These are phyloP conservation scores for Polydrusus cervinus DNA, from an alignment of 2,888 invertebrate genomes.

Conservation along the genomic window DNA sequence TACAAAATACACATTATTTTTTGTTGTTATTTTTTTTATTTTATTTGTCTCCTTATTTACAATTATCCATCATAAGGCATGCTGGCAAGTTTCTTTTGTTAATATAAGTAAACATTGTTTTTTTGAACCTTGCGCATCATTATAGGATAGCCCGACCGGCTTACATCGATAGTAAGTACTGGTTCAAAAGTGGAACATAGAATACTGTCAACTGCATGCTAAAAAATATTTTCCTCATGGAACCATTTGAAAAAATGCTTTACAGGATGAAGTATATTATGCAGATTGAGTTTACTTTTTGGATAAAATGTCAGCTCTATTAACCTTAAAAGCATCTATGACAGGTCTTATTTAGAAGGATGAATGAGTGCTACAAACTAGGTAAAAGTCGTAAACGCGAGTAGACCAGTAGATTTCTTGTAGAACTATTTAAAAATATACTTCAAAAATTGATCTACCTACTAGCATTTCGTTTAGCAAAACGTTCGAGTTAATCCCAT, in stretches of 20 bases:
- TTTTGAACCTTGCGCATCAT: slow-evolving; percentile 84
- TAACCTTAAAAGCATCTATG: too few species aligned
- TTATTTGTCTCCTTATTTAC: slow-evolving; percentile 47
- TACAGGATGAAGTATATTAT: background rate
- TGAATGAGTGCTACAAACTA: too few species aligned
- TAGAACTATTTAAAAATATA: too few species aligned
- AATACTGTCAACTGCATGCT: slow-evolving; percentile 27
- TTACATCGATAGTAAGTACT: slow-evolving; percentile 69
- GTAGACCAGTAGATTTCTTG: too few species aligned
- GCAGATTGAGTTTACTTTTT: slow-evolving; percentile 1
- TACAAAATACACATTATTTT: slow-evolving; percentile 16
- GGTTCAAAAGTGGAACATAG: slow-evolving; percentile 56
- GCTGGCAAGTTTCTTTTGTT: slow-evolving; percentile 64
- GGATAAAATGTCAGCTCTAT: too few species aligned
- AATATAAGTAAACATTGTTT: slow-evolving; percentile 79
- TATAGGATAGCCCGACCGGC: slow-evolving; percentile 80
- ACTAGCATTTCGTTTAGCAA: too few species aligned
- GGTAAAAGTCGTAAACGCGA: too few species aligned
- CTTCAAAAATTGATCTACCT: too few species aligned
- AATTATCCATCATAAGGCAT: slow-evolving; percentile 57
- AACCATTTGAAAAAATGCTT: slow-evolving; percentile 17
- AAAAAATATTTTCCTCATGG: background rate
- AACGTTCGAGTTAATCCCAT: too few species aligned
- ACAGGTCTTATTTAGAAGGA: too few species aligned
- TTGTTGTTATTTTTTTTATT: slow-evolving; percentile 42